These are phyloP conservation scores for Oryzias dopingdopingensis DNA, from an alignment of 2,797 vertebrate species.

Conservation along the genomic window DNA sequence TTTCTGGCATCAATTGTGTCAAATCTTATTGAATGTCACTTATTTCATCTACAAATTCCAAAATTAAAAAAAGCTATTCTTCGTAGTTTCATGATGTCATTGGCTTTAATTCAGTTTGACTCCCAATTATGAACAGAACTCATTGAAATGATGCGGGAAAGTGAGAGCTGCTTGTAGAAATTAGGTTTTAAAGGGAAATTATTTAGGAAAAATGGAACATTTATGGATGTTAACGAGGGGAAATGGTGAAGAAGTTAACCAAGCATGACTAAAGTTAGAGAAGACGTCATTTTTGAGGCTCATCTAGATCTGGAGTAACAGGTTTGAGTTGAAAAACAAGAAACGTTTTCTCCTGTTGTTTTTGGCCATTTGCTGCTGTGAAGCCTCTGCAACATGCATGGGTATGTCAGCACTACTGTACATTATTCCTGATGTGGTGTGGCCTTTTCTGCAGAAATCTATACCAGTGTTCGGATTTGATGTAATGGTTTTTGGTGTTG, in stretches of 20 bases:
- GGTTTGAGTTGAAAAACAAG: constrained; percentile 78
- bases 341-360: constrained; percentile 50
- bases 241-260: constrained; percentile 1
- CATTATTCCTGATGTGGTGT: constrained; percentile 4
- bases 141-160: neutral
- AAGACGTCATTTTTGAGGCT: constrained; percentile 22
- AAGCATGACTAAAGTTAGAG: constrained; percentile 8
- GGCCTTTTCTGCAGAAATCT: constrained; percentile 5
- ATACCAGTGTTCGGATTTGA: neutral
- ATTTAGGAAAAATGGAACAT: neutral
- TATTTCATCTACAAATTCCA: neutral
- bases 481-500: neutral
- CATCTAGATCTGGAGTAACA: constrained; percentile 65
- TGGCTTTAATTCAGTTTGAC: constrained; percentile 8
- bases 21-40: too few relatives aligned
- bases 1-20: neutral
- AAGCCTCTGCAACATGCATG: constrained; percentile 30
- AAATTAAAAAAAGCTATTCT: neutral
- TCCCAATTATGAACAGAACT: neutral
- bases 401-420: constrained; percentile 34
- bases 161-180: neutral
- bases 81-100: neutral
- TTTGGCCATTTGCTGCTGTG: constrained; percentile 9
- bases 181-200: neutral
- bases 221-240: neutral